These are phyloP conservation scores for Pomacea maculata DNA, from an alignment of 1,140 invertebrate species.

Conservation along the genomic window DNA sequence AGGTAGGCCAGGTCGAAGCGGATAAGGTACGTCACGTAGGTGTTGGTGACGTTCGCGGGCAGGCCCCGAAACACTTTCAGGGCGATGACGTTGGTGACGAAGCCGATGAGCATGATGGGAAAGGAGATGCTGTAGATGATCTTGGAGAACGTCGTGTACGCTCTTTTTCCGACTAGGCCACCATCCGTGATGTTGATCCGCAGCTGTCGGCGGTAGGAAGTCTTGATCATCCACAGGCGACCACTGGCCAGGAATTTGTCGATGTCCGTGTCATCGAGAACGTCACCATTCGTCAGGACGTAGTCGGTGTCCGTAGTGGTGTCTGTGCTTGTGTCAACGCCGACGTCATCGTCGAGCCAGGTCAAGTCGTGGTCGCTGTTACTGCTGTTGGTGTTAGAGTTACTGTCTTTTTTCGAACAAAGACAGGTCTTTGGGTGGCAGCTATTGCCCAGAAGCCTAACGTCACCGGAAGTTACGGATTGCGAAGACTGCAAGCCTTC, in stretches of 20 bases:
- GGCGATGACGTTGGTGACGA: conserved; percentile 16
- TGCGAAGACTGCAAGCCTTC: too few relatives aligned
- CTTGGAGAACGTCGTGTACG: conserved; percentile 8
- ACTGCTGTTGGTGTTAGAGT: too few relatives aligned
- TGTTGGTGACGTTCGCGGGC: conserved; percentile 16
- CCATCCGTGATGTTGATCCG: neutral
- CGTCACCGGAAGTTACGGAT: too few relatives aligned
- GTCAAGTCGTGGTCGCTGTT: too few relatives aligned
- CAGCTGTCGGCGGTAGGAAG: neutral
- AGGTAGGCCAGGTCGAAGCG: conserved; percentile 19
- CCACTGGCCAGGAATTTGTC: neutral
- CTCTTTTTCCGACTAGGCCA: neutral
- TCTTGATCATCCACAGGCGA: neutral
- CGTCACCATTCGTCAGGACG: neutral
- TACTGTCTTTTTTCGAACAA: too few relatives aligned
- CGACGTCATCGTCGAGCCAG: too few relatives aligned
- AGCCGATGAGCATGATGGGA: conserved; percentile 10
- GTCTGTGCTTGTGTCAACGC: too few relatives aligned
- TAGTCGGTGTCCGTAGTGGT: too few relatives aligned
- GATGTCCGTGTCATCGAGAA: conserved; percentile 13
- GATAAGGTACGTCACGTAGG: conserved; percentile 13
- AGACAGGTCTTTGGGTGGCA: too few relatives aligned
- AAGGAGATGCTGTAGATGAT: neutral
- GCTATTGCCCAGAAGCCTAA: too few relatives aligned
- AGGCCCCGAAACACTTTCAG: conserved; percentile 14